Conservation (phyloP, 2,888 invertebrate genomes). For the Strigamia maritima region DNA sequence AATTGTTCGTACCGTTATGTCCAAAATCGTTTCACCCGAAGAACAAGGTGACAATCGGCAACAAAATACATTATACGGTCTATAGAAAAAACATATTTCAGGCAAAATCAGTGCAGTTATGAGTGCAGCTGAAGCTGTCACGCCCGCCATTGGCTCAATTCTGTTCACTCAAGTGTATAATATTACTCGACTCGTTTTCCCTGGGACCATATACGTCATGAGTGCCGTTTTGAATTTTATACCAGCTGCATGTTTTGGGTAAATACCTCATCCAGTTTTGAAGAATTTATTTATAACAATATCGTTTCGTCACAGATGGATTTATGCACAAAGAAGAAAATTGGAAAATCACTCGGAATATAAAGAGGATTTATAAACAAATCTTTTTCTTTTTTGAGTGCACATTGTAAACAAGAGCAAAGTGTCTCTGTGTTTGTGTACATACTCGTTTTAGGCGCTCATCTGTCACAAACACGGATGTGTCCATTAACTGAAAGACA, state of each 20-base stretch:
- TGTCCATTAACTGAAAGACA: background rate
- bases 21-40: background rate
- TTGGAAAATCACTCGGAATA: background rate
- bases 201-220: conserved; percentile 62
- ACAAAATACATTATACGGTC: no score
- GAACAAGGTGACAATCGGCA: background rate
- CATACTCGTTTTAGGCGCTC: background rate
- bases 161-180: conserved; percentile 65
- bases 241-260: background rate
- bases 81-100: no score
- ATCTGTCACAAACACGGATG: background rate
- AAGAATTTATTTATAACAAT: background rate
- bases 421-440: background rate
- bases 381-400: background rate
- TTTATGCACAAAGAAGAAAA: background rate
- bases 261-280: background rate
- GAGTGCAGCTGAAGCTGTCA: conserved; percentile 63
- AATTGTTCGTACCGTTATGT: background rate
- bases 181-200: conserved; percentile 58
- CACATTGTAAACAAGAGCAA: background rate
- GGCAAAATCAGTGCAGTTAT: conserved; percentile 69
- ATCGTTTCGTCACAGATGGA: background rate
- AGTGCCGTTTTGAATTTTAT: background rate
- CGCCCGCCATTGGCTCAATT: conserved; percentile 62
- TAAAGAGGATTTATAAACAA: background rate